Conservation (phyloP, 2,113 vertebrate genomes). For the Jacana jacana region DNA sequence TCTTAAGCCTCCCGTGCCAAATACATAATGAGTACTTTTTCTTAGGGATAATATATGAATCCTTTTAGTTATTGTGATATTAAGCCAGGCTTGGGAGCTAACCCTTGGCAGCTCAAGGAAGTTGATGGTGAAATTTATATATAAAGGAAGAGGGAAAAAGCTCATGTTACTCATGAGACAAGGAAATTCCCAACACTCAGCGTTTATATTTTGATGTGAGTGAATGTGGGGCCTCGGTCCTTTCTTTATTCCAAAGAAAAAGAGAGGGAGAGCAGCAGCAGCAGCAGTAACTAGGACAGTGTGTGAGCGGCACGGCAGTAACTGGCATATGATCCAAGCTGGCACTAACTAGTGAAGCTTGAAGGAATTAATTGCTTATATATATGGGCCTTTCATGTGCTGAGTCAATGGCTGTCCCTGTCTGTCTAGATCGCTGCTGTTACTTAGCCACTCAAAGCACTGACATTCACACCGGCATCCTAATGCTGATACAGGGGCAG, state of each 20-base stretch:
- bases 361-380: conserved; percentile 20
- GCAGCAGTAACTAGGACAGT: conserved; percentile 40
- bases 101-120: neutral
- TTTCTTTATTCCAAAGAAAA: neutral
- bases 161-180: neutral
- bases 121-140: neutral
- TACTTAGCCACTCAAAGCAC: neutral
- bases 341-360: neutral
- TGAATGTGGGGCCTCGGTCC: neutral
- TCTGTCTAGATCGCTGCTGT: neutral
- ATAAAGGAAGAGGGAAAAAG: neutral
- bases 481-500: neutral
- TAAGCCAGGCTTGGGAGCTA: neutral
- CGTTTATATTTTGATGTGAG: neutral
- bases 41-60: neutral
- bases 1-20: neutral
- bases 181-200: neutral
- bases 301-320: neutral
- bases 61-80: neutral
- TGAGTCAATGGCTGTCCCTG: conserved; percentile 15
- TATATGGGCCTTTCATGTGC: neutral
- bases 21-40: neutral
- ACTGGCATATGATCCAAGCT: neutral
- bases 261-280: neutral
- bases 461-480: neutral